phyloP scores from a whole-genome alignment of 35 echinoderm and acorn worm genomes.

The Chiridota heheva region DNA sequence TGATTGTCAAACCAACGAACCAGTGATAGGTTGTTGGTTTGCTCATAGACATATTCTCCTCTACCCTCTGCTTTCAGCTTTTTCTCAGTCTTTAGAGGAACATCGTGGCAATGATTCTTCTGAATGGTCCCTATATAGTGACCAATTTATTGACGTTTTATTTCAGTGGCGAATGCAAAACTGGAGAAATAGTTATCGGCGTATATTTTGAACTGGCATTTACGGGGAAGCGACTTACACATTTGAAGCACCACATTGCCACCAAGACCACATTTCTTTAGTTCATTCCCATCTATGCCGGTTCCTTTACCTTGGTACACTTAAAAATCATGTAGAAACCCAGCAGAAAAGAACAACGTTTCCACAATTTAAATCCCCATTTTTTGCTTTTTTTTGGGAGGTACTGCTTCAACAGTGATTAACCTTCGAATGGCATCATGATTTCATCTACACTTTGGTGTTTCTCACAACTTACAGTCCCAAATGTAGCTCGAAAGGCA shows the following conservation, averaged over 20 bases:
- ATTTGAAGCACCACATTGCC: slow-evolving; percentile 2
- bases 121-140: too few relatives aligned
- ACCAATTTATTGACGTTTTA: too few relatives aligned
- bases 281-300: background rate
- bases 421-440: slow-evolving; percentile 14
- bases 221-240: background rate
- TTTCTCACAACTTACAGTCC: slow-evolving; percentile 20
- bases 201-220: background rate
- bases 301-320: slow-evolving; percentile 2
- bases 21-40: background rate
- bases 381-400: background rate
- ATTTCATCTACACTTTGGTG: too few relatives aligned
- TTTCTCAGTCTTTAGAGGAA: too few relatives aligned
- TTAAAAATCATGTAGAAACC: slow-evolving; percentile 3
- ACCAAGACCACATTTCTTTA: background rate
- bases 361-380: slow-evolving; percentile 3
- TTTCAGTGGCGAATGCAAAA: background rate
- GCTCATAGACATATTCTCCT: background rate
- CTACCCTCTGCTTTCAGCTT: slow-evolving; percentile 5
- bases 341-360: background rate
- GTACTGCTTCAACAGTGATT: slow-evolving; percentile 22
- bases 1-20: slow-evolving; percentile 23
- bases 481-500: background rate
- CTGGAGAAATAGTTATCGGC: slow-evolving; percentile 10
- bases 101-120: too few relatives aligned